Conservation (phyloP, 2,113 vertebrate genomes). For the Osmerus mordax region DNA sequence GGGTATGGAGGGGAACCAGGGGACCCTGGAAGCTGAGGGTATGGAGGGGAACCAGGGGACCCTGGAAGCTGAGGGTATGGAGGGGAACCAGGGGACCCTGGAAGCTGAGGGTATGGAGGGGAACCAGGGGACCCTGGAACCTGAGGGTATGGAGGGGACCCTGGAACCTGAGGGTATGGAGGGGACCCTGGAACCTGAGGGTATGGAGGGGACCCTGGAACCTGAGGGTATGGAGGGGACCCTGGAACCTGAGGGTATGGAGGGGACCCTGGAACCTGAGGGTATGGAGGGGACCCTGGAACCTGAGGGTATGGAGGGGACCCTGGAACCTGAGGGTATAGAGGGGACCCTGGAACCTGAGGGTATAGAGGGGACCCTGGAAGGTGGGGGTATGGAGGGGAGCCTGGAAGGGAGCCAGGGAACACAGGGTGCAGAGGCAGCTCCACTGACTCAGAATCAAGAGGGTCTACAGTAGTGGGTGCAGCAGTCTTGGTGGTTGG, state of each 20-base stretch:
- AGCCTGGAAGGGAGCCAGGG: background rate
- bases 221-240: too few species aligned
- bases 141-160: slow-evolving; percentile 1
- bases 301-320: too few species aligned
- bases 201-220: background rate
- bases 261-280: background rate
- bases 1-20: slow-evolving; percentile 9
- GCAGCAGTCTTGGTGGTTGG: too few species aligned
- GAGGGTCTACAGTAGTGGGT: too few species aligned
- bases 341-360: background rate
- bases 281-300: background rate
- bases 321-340: background rate
- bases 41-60: too few species aligned
- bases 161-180: slow-evolving; percentile 4
- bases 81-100: background rate
- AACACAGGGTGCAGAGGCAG: too few species aligned
- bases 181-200: background rate
- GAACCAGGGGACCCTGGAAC: background rate
- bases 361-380: background rate
- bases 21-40: background rate
- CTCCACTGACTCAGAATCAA: too few species aligned
- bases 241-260: background rate
- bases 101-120: slow-evolving; percentile 20
- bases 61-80: background rate
- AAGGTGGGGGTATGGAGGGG: slow-evolving; percentile 2